Evolutionary conservation across 2,113 vertebrate species (phyloP).

Genomic region (Pangasianodon gigas): DNA sequence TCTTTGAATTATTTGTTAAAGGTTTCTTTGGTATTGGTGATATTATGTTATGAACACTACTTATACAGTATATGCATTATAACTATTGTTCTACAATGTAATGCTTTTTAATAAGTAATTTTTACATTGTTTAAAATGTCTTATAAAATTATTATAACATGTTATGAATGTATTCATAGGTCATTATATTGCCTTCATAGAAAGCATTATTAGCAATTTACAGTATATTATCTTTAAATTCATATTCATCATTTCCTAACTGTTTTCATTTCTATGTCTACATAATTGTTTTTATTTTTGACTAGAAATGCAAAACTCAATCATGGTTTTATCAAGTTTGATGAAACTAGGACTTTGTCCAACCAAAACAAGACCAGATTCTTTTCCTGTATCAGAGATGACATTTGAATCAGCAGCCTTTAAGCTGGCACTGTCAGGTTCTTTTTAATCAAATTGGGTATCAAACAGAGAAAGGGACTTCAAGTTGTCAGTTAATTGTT

Average conservation of each 20-base stretch:
- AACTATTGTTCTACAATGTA: not conserved
- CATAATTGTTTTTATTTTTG: not conserved
- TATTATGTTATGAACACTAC: not conserved
- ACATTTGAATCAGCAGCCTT: not conserved
- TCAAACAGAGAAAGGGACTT: conserved; percentile 13
- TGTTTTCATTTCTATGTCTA: not conserved
- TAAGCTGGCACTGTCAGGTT: not conserved
- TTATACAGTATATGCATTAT: not conserved
- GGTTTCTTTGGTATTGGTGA: not conserved
- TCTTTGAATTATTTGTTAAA: not conserved
- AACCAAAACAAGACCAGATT: not conserved
- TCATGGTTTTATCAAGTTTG: not conserved
- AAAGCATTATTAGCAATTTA: not conserved
- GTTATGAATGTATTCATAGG: not conserved
- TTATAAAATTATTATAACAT: not conserved
- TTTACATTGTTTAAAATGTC: not conserved
- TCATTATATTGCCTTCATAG: not conserved
- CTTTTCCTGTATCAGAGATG: not conserved
- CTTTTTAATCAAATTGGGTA: conserved; percentile 11
- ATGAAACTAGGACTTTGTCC: not conserved
- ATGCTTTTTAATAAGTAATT: not conserved
- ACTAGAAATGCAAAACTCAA: not conserved
- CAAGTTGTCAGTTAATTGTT: conserved; percentile 21
- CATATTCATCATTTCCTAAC: not conserved
- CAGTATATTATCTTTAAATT: not conserved